Conservation (phyloP, 2,797 vertebrate genomes). For the Cirrhinus mrigala region DNA sequence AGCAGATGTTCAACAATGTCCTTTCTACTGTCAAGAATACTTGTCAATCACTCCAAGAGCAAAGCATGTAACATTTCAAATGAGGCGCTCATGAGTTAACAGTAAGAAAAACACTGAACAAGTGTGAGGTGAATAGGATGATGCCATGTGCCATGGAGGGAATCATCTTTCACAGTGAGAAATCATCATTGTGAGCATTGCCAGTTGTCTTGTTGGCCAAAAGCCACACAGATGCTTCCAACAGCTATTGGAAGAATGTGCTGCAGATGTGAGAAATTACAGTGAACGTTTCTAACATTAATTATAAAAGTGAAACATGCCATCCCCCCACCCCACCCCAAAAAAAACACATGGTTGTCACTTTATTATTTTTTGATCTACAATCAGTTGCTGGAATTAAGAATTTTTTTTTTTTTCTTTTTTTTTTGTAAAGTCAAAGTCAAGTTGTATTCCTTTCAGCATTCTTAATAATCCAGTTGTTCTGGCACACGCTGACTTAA, state of each 20-base stretch:
- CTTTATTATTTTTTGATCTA: not conserved
- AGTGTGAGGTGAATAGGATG: not conserved
- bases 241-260: conserved; percentile 31
- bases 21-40: conserved; percentile 1
- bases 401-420: not conserved
- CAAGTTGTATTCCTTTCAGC: not conserved
- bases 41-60: not conserved
- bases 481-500: not conserved
- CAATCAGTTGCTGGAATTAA: not conserved
- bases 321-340: no score
- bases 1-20: conserved; percentile 8
- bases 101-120: conserved; percentile 25
- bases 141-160: conserved; percentile 1
- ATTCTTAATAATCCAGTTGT: not conserved
- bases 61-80: conserved; percentile 12
- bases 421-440: not conserved
- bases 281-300: not conserved
- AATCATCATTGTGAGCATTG: conserved; percentile 9
- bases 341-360: not conserved
- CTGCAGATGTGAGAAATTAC: conserved; percentile 40
- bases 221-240: conserved; percentile 32
- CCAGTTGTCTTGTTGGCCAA: conserved; percentile 36
- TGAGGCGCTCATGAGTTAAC: conserved; percentile 3
- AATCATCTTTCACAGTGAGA: conserved; percentile 26
- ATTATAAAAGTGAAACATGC: conserved; percentile 14